These are phyloP conservation scores for Caenorhabditis uteleia DNA, from an alignment of 2,888 invertebrate species.

Conservation along the genomic window DNA sequence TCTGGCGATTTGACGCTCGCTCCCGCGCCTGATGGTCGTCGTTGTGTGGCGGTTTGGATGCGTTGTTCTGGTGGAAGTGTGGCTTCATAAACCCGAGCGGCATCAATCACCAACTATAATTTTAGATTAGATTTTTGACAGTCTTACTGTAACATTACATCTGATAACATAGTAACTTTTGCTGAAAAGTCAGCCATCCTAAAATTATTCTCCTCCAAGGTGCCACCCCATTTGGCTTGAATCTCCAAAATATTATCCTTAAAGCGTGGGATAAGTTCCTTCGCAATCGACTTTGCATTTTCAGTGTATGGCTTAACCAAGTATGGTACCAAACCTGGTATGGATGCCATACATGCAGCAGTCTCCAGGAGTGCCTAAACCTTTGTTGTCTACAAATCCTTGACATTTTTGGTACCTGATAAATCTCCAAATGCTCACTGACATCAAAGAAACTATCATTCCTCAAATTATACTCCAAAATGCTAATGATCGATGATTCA, in stretches of 20 bases:
- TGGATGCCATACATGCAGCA: slow-evolving; percentile 58
- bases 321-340: slow-evolving; percentile 54
- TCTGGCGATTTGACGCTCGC: slow-evolving; percentile 9
- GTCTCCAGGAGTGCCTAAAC: slow-evolving; percentile 62
- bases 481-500: slow-evolving; percentile 50
- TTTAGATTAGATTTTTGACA: too few species aligned
- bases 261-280: slow-evolving; percentile 66
- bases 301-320: slow-evolving; percentile 59
- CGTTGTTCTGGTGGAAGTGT: slow-evolving; percentile 62
- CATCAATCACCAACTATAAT: slow-evolving; percentile 37
- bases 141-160: slow-evolving; percentile 34
- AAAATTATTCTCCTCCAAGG: slow-evolving; percentile 65
- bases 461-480: slow-evolving; percentile 65
- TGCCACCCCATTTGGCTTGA: slow-evolving; percentile 54
- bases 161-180: slow-evolving; percentile 56
- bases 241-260: slow-evolving; percentile 61
- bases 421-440: slow-evolving; percentile 67
- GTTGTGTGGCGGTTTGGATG: slow-evolving; percentile 52
- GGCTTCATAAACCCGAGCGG: slow-evolving; percentile 39
- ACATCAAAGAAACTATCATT: slow-evolving; percentile 69
- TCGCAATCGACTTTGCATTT: slow-evolving; percentile 62
- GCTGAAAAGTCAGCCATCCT: slow-evolving; percentile 65
- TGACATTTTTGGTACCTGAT: slow-evolving; percentile 49
- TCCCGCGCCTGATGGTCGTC: slow-evolving; percentile 14
- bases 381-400: neutral